Percentiles rank a stretch among this genome's conserved stretches.
Conservation (phyloP, 2,113 vertebrate genomes). For the Jaculus jaculus region DNA sequence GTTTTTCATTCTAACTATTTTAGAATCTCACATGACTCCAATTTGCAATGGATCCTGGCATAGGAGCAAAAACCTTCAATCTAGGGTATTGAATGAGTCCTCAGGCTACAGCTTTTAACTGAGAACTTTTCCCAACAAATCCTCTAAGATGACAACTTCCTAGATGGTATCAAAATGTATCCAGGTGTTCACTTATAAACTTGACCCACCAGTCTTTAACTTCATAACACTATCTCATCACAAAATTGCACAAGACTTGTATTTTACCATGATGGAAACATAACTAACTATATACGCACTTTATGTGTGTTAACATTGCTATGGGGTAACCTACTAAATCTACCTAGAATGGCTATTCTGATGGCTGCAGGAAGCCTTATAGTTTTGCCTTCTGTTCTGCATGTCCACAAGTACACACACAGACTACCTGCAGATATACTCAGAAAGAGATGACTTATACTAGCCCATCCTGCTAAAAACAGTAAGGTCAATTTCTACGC, state of each 20-base stretch:
- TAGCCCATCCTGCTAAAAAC: background rate
- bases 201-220: background rate
- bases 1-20: background rate
- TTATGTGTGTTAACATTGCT: background rate
- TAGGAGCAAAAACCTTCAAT: background rate
- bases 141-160: background rate
- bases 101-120: background rate
- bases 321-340: background rate
- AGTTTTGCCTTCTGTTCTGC: background rate
- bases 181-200: background rate
- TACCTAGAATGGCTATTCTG: background rate
- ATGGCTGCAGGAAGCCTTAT: background rate
- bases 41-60: background rate
- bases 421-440: background rate
- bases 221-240: background rate
- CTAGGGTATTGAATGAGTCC: background rate
- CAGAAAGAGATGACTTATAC: background rate
- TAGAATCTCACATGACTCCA: background rate
- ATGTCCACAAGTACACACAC: fast-evolving
- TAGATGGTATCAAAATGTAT: background rate
- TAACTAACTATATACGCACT: background rate
- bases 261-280: background rate
- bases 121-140: background rate
- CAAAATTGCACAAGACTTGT: background rate
- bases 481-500: slow-evolving; percentile 2